Evolutionary conservation across 2,888 invertebrate species (phyloP).

Genomic region (Diaperis boleti): DNA sequence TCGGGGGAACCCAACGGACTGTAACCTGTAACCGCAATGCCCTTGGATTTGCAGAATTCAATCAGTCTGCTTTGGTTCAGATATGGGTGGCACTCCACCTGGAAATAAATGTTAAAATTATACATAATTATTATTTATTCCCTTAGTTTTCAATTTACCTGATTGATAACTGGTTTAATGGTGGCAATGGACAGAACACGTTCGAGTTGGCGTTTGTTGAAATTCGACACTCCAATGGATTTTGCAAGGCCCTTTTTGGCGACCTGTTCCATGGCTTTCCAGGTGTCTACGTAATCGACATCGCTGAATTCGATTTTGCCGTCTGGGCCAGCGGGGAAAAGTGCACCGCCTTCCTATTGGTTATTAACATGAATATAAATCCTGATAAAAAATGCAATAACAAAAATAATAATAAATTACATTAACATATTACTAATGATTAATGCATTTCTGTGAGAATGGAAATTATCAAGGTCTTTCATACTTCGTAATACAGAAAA

Average conservation of each 20-base stretch:
- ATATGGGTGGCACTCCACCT: conserved; percentile 88
- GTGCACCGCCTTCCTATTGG: conserved; percentile 61
- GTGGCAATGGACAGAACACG: conserved; percentile 71
- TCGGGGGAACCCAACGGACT: conserved; percentile 88
- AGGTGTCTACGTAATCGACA: conserved; percentile 80
- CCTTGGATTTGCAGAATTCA: conserved; percentile 75
- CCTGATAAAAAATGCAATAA: too few relatives aligned
- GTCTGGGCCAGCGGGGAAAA: conserved; percentile 53
- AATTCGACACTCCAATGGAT: conserved; percentile 54
- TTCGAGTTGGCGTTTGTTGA: conserved; percentile 60
- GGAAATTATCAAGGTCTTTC: too few relatives aligned
- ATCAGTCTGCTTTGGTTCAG: conserved; percentile 78
- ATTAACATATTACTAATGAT: too few relatives aligned
- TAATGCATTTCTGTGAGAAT: too few relatives aligned
- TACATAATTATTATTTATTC: not conserved
- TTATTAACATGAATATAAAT: too few relatives aligned
- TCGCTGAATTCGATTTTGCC: conserved; percentile 65
- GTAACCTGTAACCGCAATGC: conserved; percentile 82
- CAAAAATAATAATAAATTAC: too few relatives aligned
- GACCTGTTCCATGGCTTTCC: conserved; percentile 82
- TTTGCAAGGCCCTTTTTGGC: conserved; percentile 75
- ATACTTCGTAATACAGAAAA: too few relatives aligned
- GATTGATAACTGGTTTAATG: conserved; percentile 72
- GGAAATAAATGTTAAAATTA: conserved; percentile 28
- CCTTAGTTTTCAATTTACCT: too few relatives aligned